Conservation (phyloP, 2,888 invertebrate genomes). For the Melanargia galathea region DNA sequence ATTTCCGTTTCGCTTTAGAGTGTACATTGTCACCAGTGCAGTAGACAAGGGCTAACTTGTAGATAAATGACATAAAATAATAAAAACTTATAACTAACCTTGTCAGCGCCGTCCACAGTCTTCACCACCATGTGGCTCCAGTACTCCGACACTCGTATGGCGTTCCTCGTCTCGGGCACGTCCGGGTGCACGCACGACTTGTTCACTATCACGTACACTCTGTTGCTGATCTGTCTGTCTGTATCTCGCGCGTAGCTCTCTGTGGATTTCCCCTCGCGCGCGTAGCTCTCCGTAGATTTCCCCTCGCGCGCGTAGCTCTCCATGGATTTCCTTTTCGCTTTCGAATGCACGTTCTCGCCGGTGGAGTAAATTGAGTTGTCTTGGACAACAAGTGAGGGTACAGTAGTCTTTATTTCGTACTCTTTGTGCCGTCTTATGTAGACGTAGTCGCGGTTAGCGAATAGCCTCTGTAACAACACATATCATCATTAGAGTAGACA, state of each 20-base stretch:
- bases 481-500: neutral
- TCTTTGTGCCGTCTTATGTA: slow-evolving; percentile 86
- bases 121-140: slow-evolving; percentile 94
- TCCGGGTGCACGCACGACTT: slow-evolving; percentile 86
- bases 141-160: slow-evolving; percentile 89
- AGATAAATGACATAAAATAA: neutral
- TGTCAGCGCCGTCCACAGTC: slow-evolving; percentile 81
- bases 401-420: slow-evolving; percentile 44
- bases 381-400: slow-evolving; percentile 10
- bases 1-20: slow-evolving; percentile 63
- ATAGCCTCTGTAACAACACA: slow-evolving; percentile 83
- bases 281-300: too few species aligned
- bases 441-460: slow-evolving; percentile 93
- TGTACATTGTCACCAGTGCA: slow-evolving; percentile 52
- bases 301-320: slow-evolving; percentile 47
- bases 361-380: slow-evolving; percentile 34
- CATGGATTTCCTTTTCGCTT: slow-evolving; percentile 61
- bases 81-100: slow-evolving; percentile 59
- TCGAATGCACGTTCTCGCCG: slow-evolving; percentile 55
- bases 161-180: slow-evolving; percentile 85
- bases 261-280: slow-evolving; percentile 51
- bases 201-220: slow-evolving; percentile 79
- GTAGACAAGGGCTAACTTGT: too few species aligned
- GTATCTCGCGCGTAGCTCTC: slow-evolving; percentile 45
- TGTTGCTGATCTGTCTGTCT: slow-evolving; percentile 29